phyloP scores from a whole-genome alignment of 2,888 invertebrate genomes.

The Chaetoderma sp. region DNA sequence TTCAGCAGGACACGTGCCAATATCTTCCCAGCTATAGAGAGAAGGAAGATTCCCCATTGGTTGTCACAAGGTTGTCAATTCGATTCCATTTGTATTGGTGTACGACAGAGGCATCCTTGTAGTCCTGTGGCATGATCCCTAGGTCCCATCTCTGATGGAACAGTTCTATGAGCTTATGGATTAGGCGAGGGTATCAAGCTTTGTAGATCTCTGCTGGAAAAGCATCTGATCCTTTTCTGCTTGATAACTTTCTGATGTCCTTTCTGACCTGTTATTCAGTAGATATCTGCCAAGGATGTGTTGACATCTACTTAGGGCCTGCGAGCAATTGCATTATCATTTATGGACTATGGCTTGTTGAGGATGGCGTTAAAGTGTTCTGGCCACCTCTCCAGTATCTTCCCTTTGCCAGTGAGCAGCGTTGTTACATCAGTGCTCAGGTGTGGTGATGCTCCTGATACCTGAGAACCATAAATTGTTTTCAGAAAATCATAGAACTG shows the following conservation, averaged over 20 bases:
- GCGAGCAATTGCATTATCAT: slow-evolving; percentile 18
- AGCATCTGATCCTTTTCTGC: slow-evolving; percentile 19
- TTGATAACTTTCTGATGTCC: not conserved
- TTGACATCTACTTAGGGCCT: slow-evolving; percentile 4
- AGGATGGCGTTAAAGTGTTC: slow-evolving; percentile 29
- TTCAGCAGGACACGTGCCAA: slow-evolving; percentile 29
- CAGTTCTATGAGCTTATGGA: slow-evolving; percentile 2
- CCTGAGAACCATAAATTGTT: slow-evolving; percentile 18
- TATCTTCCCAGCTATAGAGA: slow-evolving; percentile 28
- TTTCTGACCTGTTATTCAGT: not conserved
- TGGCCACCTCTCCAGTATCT: slow-evolving; percentile 29
- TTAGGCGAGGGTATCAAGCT: slow-evolving; percentile 1
- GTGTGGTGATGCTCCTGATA: slow-evolving; percentile 19
- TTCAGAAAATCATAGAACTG: slow-evolving; percentile 19
- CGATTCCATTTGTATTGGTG: slow-evolving; percentile 19
- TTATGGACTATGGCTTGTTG: slow-evolving; percentile 25
- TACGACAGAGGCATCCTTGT: slow-evolving; percentile 34
- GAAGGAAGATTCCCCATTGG: slow-evolving; percentile 23
- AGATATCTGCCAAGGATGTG: not conserved
- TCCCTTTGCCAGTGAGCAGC: slow-evolving; percentile 19
- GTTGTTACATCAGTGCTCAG: slow-evolving; percentile 18
- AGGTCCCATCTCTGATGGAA: slow-evolving; percentile 2
- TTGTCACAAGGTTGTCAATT: slow-evolving; percentile 20
- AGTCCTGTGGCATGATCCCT: slow-evolving; percentile 28
- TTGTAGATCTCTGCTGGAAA: slow-evolving; percentile 31